phyloP scores from a whole-genome alignment of 1,140 invertebrate species.

The Rhizoglyphus robini region DNA sequence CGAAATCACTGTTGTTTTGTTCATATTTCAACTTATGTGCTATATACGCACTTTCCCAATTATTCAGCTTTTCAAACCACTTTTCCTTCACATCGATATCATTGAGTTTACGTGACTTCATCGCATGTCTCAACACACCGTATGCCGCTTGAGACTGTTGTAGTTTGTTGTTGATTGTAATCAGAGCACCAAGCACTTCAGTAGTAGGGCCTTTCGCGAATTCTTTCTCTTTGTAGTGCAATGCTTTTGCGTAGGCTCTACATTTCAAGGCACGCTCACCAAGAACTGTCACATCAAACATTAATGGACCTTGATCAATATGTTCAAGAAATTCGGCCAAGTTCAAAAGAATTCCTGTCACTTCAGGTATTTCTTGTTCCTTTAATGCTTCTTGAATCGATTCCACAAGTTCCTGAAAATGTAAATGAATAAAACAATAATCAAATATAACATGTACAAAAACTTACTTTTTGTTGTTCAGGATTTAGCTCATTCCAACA shows the following conservation, averaged over 20 bases:
- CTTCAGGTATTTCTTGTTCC: slow-evolving; percentile 85
- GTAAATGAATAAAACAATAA: not conserved
- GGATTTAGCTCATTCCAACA: slow-evolving; percentile 91
- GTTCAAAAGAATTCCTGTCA: slow-evolving; percentile 94
- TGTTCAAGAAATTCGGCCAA: slow-evolving; percentile 99
- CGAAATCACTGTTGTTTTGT: slow-evolving; percentile 48
- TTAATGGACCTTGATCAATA: slow-evolving; percentile 82
- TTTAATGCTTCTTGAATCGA: slow-evolving; percentile 76
- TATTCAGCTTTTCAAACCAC: slow-evolving; percentile 98
- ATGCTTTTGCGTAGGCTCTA: slow-evolving; percentile 82
- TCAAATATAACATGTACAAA: not conserved
- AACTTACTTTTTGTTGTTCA: slow-evolving; percentile 53
- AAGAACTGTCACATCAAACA: slow-evolving; percentile 65
- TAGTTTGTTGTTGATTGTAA: slow-evolving; percentile 96
- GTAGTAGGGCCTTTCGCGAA: slow-evolving; percentile 54
- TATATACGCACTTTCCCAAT: slow-evolving; percentile 89
- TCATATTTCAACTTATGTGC: slow-evolving; percentile 51
- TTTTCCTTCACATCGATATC: slow-evolving; percentile 61
- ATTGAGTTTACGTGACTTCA: slow-evolving; percentile 51
- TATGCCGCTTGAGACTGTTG: slow-evolving; percentile 95
- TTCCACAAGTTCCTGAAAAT: slow-evolving; percentile 70
- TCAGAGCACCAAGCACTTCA: slow-evolving; percentile 77
- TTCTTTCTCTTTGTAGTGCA: slow-evolving; percentile 98
- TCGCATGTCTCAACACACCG: slow-evolving; percentile 76
- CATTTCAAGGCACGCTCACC: slow-evolving; percentile 43